Evolutionary conservation across 2,888 invertebrate species (phyloP), one percentile per base, ranked within the genome.

Genomic region (Idaea dimidiata): DNA sequence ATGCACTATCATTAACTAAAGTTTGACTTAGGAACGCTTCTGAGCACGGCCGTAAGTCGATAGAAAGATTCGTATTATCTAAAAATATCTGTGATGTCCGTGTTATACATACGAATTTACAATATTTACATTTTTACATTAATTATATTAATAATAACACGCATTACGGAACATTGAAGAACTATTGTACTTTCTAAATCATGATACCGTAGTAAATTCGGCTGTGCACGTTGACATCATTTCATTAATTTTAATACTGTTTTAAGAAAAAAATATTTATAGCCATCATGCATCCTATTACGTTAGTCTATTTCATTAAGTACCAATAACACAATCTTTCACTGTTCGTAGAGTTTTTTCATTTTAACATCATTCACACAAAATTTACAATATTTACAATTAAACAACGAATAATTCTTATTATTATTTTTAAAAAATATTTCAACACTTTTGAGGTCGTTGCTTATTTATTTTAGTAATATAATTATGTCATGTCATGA

Each of bases 401-500:
- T 66, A 66, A 59, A 62, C 58, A 58, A 62, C 14, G 53, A 33
- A 62, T 55, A 59, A 56, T 5, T 57, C 31, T 24, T 59, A 59
- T 57, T 57, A 61, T 24, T 64, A 61, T 62, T 59, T 62, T 64
- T 54, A n/a, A 43, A 53, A 70, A 69, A 75, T 78, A 77, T 74
- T 73, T 43, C 14, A 43, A 43, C 43, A 43, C 43, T 43, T 43
- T 43, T 43, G 43, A 43, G 43, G 43, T 43, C 43, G 43, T 43
- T 43, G 43, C 43, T 43, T 43, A 43, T 43, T 80, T 69, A 74
- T 73, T 76, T 73, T 77, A 80, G 78, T 77, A 77, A 76, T 24
- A 24, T 24, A 24, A 24, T 78, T 74, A 79, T 72, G 79, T 78
- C 76, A 80, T 83, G 84, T 86, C 86, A 86, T 85, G 82, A 80